Base-by-base conservation (phyloP, 2,113 vertebrate genomes). In the Suncus etruscus region DNA sequence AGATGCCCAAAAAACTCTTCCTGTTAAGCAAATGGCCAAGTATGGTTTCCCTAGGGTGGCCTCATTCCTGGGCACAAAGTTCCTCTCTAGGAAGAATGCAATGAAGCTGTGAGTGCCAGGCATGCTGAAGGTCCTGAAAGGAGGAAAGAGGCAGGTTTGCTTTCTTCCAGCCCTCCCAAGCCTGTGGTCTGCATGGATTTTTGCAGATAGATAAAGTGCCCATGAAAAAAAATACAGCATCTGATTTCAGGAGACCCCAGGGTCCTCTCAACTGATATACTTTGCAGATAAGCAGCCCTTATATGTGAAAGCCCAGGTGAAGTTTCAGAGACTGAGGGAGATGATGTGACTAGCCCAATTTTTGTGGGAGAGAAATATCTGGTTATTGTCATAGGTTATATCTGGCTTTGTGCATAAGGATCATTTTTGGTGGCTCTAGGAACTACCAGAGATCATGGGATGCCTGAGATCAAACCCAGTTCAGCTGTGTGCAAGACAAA, bases 51-150 rank as follows among this genome's bases (percentile, higher is more conserved):
- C 14, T 25, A 22, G 51, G 63, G 12, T 63, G 22, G 14, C 45
- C 54, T 47, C 54, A 29, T 3, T 25, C 31, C 29, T 1, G 0
- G 27, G 51, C 8, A 61, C 25, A 20, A 31, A 20, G 7, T 3
- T 8, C 29, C 77, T 86, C 66, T 69, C 77, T 8, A 16, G 31
- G 32, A 25, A 61, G n/a, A 48, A 15, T 45, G 11, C 31, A 50
- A 29, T 24, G 6, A 20, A 10, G 11, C 25, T 1, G 0, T 5
- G 47, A 31, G 16, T 6, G 39, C 11, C 18, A 39, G 72, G 78
- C 9, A 20, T 3, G 8, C 0, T 2, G 20, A 3, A 8, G 68
- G 29, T 12, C 73, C 25, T 70, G n/a, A 14, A 0, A 10, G 11
- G 7, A 11, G 4, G 0, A 1, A n/a, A 65, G 11, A 74, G 29